These are phyloP conservation scores for Microctonus brassicae DNA, from an alignment of 2,888 invertebrate species.

Conservation along the genomic window DNA sequence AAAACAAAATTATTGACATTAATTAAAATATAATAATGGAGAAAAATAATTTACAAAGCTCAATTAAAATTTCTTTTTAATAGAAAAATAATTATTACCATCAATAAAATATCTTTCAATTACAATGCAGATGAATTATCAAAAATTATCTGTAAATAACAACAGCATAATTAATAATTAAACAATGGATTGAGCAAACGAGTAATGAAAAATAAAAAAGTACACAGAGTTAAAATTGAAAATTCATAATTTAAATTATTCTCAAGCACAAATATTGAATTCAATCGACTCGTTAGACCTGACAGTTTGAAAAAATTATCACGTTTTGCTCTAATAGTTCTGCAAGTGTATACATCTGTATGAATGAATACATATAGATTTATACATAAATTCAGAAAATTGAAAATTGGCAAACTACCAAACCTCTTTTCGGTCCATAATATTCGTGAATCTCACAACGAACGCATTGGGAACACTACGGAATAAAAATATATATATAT, in stretches of 20 bases:
- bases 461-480: not conserved
- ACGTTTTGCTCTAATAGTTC: constrained; percentile 12
- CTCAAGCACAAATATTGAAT: constrained; percentile 6
- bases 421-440: constrained; percentile 41
- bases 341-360: not conserved
- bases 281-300: constrained; percentile 25
- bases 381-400: too few relatives aligned
- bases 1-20: too few relatives aligned
- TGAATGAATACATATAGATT: too few relatives aligned
- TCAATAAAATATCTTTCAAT: too few relatives aligned
- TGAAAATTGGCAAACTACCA: constrained; percentile 41
- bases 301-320: constrained; percentile 21
- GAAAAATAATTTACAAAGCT: not conserved
- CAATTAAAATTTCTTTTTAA: not conserved
- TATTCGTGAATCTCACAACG: constrained; percentile 39
- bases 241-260: not conserved
- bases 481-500: not conserved
- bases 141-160: constrained; percentile 16
- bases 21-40: not conserved
- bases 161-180: too few relatives aligned
- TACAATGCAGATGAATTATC: constrained; percentile 10
- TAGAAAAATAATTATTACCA: too few relatives aligned
- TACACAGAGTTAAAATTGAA: not conserved
- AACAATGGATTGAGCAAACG: not conserved
- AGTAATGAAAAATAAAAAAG: not conserved